Evolutionary conservation across 64 coral and sea anemone genomes (phyloP).

Genomic region (Montipora foliosa): DNA sequence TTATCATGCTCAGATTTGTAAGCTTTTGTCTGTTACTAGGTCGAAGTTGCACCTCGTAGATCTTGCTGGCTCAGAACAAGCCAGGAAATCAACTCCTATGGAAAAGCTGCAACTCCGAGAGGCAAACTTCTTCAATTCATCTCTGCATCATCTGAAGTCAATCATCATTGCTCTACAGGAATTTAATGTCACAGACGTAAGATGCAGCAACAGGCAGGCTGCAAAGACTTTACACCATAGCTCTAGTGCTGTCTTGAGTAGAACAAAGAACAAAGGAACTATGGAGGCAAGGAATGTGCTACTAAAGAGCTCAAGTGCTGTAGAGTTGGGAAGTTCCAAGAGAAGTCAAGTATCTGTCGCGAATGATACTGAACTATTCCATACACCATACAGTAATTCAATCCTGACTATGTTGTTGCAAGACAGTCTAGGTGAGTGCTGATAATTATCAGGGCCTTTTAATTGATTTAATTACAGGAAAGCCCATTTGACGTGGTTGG

Average conservation of each 20-base stretch:
- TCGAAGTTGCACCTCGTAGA: conserved; percentile 71
- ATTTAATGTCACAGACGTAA: neutral
- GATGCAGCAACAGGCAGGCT: neutral
- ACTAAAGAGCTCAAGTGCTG: conserved; percentile 23
- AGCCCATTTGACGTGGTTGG: too few species aligned
- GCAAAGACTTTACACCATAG: neutral
- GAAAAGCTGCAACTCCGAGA: neutral
- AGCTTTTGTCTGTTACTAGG: neutral
- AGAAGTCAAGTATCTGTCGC: neutral
- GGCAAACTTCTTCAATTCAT: conserved; percentile 42
- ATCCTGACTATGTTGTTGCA: conserved; percentile 67
- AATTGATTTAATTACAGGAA: too few species aligned
- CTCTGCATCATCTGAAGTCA: conserved; percentile 55
- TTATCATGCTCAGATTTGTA: neutral
- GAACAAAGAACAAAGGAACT: neutral
- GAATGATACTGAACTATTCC: neutral
- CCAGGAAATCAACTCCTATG: neutral
- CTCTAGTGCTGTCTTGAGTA: neutral
- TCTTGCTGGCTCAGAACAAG: conserved; percentile 56
- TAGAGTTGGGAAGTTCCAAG: conserved; percentile 10
- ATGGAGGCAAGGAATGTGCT: neutral
- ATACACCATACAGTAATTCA: conserved; percentile 60
- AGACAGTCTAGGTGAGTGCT: conserved; percentile 54
- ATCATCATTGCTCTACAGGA: conserved; percentile 60
- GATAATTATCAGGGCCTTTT: neutral